These are phyloP conservation scores for Melieria picta DNA, from an alignment of 2,888 invertebrate species.

Conservation along the genomic window DNA sequence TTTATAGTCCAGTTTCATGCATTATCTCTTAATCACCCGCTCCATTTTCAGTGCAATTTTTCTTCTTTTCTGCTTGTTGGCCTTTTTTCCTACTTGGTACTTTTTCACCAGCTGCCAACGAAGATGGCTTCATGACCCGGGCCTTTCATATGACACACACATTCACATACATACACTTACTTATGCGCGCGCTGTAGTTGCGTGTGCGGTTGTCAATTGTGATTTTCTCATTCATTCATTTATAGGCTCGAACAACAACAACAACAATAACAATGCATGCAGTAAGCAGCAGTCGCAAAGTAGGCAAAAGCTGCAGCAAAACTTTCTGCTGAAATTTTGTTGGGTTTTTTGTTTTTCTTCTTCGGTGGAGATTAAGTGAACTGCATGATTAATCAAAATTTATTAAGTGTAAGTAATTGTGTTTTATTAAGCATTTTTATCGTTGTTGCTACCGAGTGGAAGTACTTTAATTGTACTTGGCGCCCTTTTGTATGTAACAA, in stretches of 20 bases:
- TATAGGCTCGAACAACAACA: neutral
- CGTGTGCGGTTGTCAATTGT: conserved; percentile 9
- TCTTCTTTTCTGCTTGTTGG: too few relatives aligned
- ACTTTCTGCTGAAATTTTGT: too few relatives aligned
- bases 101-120: too few relatives aligned
- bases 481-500: neutral
- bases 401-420: conserved; percentile 32
- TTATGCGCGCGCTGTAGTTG: neutral
- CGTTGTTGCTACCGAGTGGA: neutral
- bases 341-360: neutral
- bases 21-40: too few relatives aligned
- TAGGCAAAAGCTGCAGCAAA: too few relatives aligned
- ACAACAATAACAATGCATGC: neutral
- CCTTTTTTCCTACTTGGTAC: too few relatives aligned
- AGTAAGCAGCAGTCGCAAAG: neutral
- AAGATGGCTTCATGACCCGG: too few relatives aligned
- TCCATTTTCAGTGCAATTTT: too few relatives aligned
- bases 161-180: too few relatives aligned
- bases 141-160: too few relatives aligned
- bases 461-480: neutral
- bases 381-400: conserved; percentile 30
- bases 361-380: conserved; percentile 21
- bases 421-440: conserved; percentile 23
- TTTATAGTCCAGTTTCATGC: too few relatives aligned
- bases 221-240: conserved; percentile 19